Evolutionary conservation across 2,113 vertebrate genomes (phyloP).

Genomic region (Podiceps cristatus): DNA sequence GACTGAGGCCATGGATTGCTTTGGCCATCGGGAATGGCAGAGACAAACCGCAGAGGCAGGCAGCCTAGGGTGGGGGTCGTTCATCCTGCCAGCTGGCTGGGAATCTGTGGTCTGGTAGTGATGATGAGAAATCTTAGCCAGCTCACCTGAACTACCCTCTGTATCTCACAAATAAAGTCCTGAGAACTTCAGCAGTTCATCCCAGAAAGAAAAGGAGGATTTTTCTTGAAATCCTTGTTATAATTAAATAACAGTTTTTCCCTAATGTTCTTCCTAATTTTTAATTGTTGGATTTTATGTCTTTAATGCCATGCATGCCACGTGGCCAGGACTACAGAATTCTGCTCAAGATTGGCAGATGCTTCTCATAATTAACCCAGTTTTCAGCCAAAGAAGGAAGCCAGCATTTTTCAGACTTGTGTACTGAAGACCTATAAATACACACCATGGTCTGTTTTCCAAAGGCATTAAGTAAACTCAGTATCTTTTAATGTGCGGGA

Average conservation of each 20-base stretch:
- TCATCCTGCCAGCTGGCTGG: background rate
- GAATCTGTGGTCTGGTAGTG: background rate
- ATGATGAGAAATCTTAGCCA: background rate
- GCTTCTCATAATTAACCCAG: background rate
- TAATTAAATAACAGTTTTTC: background rate
- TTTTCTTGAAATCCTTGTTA: background rate
- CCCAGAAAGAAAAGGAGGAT: background rate
- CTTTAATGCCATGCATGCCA: background rate
- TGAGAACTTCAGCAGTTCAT: background rate
- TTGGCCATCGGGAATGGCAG: background rate
- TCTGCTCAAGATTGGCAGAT: background rate
- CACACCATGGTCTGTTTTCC: background rate
- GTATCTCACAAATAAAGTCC: background rate
- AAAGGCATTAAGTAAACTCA: background rate
- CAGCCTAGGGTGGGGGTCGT: fast-evolving
- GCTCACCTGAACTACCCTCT: background rate
- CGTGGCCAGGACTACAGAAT: background rate
- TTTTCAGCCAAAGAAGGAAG: conserved; percentile 1
- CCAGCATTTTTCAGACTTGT: background rate
- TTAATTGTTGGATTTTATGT: background rate
- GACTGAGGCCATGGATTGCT: background rate
- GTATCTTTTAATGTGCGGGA: background rate
- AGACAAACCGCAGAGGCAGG: background rate
- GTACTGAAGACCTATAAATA: background rate
- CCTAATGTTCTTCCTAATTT: background rate